Conservation (phyloP, 2,797 vertebrate genomes). For the Amblyopsis hoosieri region DNA sequence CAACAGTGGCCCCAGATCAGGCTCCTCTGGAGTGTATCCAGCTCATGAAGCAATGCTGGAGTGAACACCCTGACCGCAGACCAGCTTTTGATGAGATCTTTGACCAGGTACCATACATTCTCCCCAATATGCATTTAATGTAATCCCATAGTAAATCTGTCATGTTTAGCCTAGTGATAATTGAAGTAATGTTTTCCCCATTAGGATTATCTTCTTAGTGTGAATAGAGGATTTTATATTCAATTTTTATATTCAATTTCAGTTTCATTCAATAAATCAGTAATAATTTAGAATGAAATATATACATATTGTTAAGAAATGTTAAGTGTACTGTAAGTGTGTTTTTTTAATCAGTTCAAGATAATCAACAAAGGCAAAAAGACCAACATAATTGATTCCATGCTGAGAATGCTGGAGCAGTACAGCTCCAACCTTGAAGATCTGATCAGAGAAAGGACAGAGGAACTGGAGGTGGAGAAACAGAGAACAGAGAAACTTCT, state of each 20-base stretch:
- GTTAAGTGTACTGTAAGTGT: no score
- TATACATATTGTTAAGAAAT: no score
- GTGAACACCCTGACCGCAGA: conserved; percentile 83
- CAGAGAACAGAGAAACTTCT: conserved; percentile 84
- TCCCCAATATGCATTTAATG: background rate
- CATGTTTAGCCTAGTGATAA: no score
- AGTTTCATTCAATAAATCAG: no score
- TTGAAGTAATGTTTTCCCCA: no score
- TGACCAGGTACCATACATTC: conserved; percentile 72
- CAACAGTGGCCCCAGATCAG: conserved; percentile 84
- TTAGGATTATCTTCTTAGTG: no score
- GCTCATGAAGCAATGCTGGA: conserved; percentile 88
- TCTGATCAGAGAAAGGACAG: conserved; percentile 82
- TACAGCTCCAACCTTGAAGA: conserved; percentile 86
- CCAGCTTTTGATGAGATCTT: conserved; percentile 83
- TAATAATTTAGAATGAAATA: no score
- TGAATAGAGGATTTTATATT: no score
- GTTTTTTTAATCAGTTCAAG: conserved; percentile 73
- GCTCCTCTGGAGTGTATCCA: conserved; percentile 87
- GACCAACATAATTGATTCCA: conserved; percentile 87
- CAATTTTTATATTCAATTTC: no score
- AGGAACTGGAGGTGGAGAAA: conserved; percentile 85
- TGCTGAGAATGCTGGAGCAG: conserved; percentile 86
- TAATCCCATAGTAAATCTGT: background rate
- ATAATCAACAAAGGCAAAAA: conserved; percentile 86